Base-by-base conservation (phyloP, 2,113 vertebrate genomes). In the Clupea harengus region DNA sequence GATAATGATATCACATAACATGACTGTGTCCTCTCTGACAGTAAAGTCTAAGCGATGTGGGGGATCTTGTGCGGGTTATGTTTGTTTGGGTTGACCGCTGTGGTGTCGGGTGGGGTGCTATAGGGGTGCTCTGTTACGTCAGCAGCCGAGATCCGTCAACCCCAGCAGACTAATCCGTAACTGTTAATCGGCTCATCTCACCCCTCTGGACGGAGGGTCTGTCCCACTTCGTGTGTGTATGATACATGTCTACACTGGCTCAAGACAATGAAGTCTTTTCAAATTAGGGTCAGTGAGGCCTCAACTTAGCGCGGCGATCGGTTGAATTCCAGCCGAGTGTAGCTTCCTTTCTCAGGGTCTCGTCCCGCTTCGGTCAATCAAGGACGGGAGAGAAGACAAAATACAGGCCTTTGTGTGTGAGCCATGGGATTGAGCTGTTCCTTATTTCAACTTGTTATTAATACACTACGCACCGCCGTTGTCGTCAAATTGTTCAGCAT, bases 181-280 rank as follows among this genome's bases (percentile, higher is more conserved):
- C 90, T 88, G 86, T 86, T 91, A 91, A 92, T 93, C 91, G 91
- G 90, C 88, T 93, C 91, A 90, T 94, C 91, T 91, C 89, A 85
- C 82, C 84, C 54, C 9, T 6, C 25, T 13, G 46, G 91, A 85
- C 89, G 83, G 91, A 89, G 89, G 90, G 90, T 86, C 91, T 94
- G 92, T 93, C 91, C 92, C 88, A 86, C 92, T 92, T 93, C 90
- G 92, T 93, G 91, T 92, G 88, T 75, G 89, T 85, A 90, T 88
- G 88, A 89, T 91, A 83, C 85, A 89, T 83, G 90, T 90, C 91
- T 92, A 89, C 88, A 90, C 89, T 91, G 85, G 28, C 78, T 87
- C 88, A 87, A 93, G 90, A 94, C 93, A 93, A 94, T 92, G 88
- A 80, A 91, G 90, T 89, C 91, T 84, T 95, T 92, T 92, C 91